phyloP scores from a whole-genome alignment of 2,797 vertebrate species.

The Acanthurus leucopareius region DNA sequence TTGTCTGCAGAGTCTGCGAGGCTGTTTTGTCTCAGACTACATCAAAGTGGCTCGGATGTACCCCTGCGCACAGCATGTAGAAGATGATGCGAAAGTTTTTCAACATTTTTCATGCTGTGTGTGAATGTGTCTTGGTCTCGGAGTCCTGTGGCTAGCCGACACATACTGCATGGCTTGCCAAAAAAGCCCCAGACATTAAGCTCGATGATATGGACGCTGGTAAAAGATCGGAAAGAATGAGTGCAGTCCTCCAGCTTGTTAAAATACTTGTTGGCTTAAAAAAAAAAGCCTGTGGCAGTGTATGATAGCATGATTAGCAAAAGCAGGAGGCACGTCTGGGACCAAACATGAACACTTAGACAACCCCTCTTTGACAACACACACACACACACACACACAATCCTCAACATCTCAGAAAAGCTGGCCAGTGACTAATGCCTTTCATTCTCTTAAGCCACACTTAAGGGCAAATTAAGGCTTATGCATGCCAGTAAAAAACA shows the following conservation, averaged over 20 bases:
- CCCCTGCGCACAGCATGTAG: conserved; percentile 10
- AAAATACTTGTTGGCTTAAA: conserved; percentile 68
- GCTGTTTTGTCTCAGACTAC: conserved; percentile 49
- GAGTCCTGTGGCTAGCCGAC: conserved; percentile 41
- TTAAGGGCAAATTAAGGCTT: conserved; percentile 35
- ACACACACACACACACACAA: conserved; percentile 10
- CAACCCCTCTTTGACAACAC: conserved; percentile 17
- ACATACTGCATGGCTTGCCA: conserved; percentile 25
- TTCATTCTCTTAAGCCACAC: conserved; percentile 21
- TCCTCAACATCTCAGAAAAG: conserved; percentile 47
- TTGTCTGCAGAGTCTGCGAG: conserved; percentile 33
- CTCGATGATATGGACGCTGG: conserved; percentile 56
- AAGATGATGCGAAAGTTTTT: background rate
- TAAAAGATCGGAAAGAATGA: conserved; percentile 71
- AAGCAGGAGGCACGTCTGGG: conserved; percentile 68
- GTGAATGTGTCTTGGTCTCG: conserved; percentile 18
- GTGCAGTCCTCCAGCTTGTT: conserved; percentile 66
- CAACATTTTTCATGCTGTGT: conserved; percentile 23
- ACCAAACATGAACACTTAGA: conserved; percentile 50
- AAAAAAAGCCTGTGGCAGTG: conserved; percentile 55
- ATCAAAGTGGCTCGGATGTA: conserved; percentile 39
- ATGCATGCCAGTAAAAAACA: conserved; percentile 27
- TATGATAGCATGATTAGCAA: conserved; percentile 70
- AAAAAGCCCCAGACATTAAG: conserved; percentile 47
- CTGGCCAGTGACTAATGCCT: conserved; percentile 50